A percentile compares a stretch with the other conserved stretches of the same genome.
phyloP scores from a whole-genome alignment of 2,888 invertebrate genomes.

The Cantharis lateralis region DNA sequence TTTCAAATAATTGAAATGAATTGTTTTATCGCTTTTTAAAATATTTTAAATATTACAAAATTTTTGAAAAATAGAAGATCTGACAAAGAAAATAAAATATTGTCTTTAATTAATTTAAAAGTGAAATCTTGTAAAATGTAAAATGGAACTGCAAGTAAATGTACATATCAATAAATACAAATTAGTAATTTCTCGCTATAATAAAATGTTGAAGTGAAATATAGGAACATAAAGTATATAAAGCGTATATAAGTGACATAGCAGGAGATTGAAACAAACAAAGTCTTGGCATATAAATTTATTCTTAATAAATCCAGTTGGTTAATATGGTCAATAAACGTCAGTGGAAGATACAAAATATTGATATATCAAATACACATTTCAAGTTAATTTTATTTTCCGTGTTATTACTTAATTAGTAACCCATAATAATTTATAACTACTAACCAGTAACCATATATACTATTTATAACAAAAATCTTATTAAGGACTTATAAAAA shows the following conservation, averaged over 20 bases:
- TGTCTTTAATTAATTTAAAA: background rate
- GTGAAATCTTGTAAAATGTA: background rate
- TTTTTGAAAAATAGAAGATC: background rate
- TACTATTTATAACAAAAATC: background rate
- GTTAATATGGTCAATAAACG: background rate
- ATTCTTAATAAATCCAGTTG: background rate
- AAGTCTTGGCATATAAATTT: background rate
- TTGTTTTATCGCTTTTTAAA: background rate
- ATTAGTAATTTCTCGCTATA: background rate
- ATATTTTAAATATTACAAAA: background rate
- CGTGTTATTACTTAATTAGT: background rate
- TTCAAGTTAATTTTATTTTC: background rate
- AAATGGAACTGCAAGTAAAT: background rate
- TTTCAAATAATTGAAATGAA: background rate
- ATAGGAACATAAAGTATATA: background rate
- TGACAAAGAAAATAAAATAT: no score
- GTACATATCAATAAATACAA: background rate
- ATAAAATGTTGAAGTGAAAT: background rate
- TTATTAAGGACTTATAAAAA: background rate
- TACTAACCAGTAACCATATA: background rate
- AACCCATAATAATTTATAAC: background rate
- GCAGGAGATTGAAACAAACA: background rate
- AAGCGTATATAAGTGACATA: background rate
- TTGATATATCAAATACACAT: background rate
- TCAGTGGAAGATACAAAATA: background rate